Evolutionary conservation across 2,888 invertebrate species (phyloP).

Genomic region (Heliconius ismenius): DNA sequence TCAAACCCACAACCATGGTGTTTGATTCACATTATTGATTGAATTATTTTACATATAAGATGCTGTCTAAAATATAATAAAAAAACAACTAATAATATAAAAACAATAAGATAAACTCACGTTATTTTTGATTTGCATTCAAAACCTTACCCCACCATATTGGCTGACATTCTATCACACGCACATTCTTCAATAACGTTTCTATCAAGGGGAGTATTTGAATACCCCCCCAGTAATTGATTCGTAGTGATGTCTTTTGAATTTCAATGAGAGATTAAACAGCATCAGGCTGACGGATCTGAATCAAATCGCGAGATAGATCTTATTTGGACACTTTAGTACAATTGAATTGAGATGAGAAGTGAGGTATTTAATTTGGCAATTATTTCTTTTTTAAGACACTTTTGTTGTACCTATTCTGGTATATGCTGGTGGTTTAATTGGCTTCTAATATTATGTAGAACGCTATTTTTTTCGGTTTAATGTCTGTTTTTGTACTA

Average conservation of each 20-base stretch:
- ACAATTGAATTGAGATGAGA: constrained; percentile 7
- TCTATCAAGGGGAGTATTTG: constrained; percentile 75
- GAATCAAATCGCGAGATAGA: constrained; percentile 43
- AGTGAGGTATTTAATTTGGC: background rate
- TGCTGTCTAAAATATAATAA: background rate
- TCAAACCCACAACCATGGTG: background rate
- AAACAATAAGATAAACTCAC: background rate
- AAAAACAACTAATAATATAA: background rate
- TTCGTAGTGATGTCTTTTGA: constrained; percentile 72
- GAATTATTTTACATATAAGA: too few relatives aligned
- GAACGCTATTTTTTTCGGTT: too few relatives aligned
- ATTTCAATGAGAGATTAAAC: constrained; percentile 80
- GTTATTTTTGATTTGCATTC: constrained; percentile 25
- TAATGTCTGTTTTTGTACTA: too few relatives aligned
- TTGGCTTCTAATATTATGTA: too few relatives aligned
- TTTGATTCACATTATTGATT: background rate
- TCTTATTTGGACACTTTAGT: constrained; percentile 17
- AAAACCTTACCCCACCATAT: constrained; percentile 53
- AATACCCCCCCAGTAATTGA: constrained; percentile 72
- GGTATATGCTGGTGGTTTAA: too few relatives aligned
- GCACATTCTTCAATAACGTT: constrained; percentile 79
- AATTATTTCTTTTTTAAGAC: background rate
- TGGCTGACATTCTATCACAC: constrained; percentile 77
- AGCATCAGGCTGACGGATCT: constrained; percentile 54
- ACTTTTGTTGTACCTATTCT: too few relatives aligned